Evolutionary conservation across 2,113 vertebrate species (phyloP), one percentile per base, ranked within the genome.

Genomic region (Poeciliopsis turrubarensis): DNA sequence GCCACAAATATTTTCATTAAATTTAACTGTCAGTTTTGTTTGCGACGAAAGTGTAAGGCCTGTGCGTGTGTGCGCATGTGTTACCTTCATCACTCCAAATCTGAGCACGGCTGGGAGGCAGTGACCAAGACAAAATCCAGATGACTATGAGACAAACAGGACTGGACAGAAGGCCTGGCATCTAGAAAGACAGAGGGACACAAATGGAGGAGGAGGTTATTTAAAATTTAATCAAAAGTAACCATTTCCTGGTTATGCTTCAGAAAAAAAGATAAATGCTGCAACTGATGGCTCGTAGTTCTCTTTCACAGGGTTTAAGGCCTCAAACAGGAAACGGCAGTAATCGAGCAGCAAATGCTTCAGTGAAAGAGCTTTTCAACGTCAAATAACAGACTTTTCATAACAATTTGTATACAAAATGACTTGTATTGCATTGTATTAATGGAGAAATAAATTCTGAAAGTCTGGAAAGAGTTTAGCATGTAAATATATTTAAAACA

Each of bases 121-220:
- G 83, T 34, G 83, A 86, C 84, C 86, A 92, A 68, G 89, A 92
- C 61, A 93, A 77, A 86, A 93, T 88, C 68, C 89, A 93, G 90
- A 93, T 89, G 89, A 92, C 89, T 88, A 87, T 92, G 89, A 92
- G 81, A 90, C 81, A 88, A 80, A 86, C 82, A 91, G 87, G 84
- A 85, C 85, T 87, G 82, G 86, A 87, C 87, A 89, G 85, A 84
- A 85, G 86, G 83, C 80, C 88, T 85, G 87, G 90, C 89, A 93
- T 92, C 89, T 92, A 51, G 37, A 84, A 5, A 37, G 60, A 70
- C 0, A 81, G 11, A 27, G 62, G 70, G 9, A 71, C 37, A 4
- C 57, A 60, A 37, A 37, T 22, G 54, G 26, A n/a, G 12, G 29
- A 62, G 22, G 27, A 29, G 25, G 60, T 60, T 39, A 57, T 70